These are phyloP conservation scores for Bradypus variegatus DNA, from an alignment of 2,797 vertebrate genomes.

Conservation along the genomic window DNA sequence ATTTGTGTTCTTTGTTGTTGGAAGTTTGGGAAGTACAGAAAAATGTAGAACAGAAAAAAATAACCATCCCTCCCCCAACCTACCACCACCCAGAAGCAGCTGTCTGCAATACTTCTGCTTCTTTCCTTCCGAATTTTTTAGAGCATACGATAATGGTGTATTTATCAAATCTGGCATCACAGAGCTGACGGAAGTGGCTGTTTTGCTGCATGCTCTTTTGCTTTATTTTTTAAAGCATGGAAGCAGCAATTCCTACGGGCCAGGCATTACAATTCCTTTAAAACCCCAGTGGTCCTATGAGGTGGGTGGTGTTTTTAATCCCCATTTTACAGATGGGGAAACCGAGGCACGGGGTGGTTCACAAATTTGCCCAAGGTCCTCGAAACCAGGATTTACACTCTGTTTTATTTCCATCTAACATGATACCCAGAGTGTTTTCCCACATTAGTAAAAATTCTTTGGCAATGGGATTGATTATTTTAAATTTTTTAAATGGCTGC, in stretches of 20 bases:
- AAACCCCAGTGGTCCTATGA: not conserved
- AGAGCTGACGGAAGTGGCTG: not conserved
- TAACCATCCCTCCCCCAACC: not conserved
- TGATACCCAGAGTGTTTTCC: not conserved
- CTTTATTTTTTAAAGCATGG: not conserved
- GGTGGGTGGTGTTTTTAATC: not conserved
- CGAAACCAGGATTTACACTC: not conserved
- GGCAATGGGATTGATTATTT: not conserved
- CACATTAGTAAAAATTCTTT: not conserved
- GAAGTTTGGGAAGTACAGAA: not conserved
- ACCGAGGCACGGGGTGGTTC: not conserved
- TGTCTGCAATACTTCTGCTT: not conserved
- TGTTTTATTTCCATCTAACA: not conserved
- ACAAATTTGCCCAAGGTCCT: not conserved
- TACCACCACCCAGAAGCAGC: not conserved
- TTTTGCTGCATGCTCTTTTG: not conserved
- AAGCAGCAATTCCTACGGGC: not conserved
- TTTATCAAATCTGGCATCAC: not conserved
- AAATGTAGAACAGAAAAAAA: constrained; percentile 10
- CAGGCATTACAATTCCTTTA: not conserved
- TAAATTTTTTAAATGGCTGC: not conserved
- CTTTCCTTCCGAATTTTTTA: not conserved
- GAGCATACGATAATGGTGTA: not conserved
- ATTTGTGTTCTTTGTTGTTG: not conserved
- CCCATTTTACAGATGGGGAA: not conserved